Percentiles rank a stretch among this genome's conserved stretches.
phyloP scores from a whole-genome alignment of 2,113 vertebrate species.

The Rattus norvegicus region GRCr8 NC_086036.1:69979501-69980000 shows the following conservation, averaged over 20 bases:
- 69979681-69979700: not conserved
- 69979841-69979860: constrained; percentile 11
- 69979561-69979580: not conserved
- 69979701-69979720: not conserved
- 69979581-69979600: not conserved
- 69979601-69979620: not conserved
- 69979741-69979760: not conserved
- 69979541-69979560: not conserved
- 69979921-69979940: not conserved
- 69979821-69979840: not conserved
- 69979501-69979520: not conserved
- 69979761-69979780: not conserved
- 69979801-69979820: not conserved
- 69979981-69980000: not conserved
- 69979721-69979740: constrained; percentile 32
- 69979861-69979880: not conserved
- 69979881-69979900: not conserved
- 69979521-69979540: not conserved
- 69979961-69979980: not conserved
- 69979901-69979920: not conserved
- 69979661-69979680: not conserved
- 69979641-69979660: not conserved
- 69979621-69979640: not conserved
- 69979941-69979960: not conserved
- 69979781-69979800: not conserved